Conservation (phyloP, 2,113 vertebrate species). For the Oncorhynchus kisutch region DNA sequence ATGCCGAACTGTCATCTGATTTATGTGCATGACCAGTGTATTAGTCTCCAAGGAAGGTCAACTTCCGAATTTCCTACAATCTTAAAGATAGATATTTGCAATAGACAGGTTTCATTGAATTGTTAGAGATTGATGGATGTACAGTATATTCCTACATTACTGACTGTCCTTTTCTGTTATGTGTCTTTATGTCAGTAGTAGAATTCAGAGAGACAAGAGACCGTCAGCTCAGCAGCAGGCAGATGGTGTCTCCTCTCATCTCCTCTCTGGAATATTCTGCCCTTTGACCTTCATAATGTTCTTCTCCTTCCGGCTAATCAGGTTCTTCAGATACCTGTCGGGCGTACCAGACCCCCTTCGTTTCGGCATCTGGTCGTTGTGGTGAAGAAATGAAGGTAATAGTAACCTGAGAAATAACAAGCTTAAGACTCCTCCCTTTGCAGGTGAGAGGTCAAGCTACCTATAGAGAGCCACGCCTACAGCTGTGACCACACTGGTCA, state of each 20-base stretch:
- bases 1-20: conserved; percentile 12
- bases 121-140: neutral
- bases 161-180: conserved; percentile 12
- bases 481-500: conserved; percentile 34
- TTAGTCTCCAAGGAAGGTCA: neutral
- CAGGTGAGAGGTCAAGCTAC: conserved; percentile 60
- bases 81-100: neutral
- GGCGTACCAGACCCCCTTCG: conserved; percentile 54
- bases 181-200: conserved; percentile 23
- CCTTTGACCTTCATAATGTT: conserved; percentile 62
- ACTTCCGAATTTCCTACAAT: neutral
- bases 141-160: neutral
- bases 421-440: conserved; percentile 46
- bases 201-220: conserved; percentile 22
- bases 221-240: conserved; percentile 15
- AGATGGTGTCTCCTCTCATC: conserved; percentile 60
- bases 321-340: conserved; percentile 46
- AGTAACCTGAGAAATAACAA: conserved; percentile 54
- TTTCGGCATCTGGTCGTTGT: conserved; percentile 66
- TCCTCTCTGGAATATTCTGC: conserved; percentile 54
- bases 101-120: neutral
- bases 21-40: conserved; percentile 28
- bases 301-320: conserved; percentile 62
- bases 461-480: conserved; percentile 54
- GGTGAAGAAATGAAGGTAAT: conserved; percentile 58